Evolutionary conservation across 53 echinoderm and acorn worm genomes (phyloP).

Genomic region (Echinometra lucunter): DNA sequence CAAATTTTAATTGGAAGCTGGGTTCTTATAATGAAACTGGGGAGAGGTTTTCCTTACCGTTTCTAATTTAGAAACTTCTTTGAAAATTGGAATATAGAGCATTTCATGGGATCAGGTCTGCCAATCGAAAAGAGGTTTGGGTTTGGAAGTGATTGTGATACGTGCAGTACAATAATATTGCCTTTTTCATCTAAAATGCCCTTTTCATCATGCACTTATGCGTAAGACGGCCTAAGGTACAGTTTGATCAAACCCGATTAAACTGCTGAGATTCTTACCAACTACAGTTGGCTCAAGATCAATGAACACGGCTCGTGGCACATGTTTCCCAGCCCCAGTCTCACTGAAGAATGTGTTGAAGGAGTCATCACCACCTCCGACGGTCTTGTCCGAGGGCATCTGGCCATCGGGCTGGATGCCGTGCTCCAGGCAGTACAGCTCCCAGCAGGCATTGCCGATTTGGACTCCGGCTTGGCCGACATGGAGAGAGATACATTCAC

Average conservation of each 20-base stretch:
- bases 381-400: conserved; percentile 94
- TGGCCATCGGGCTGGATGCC: conserved; percentile 95
- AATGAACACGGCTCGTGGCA: conserved; percentile 60
- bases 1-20: too few species aligned
- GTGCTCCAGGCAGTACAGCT: conserved; percentile 89
- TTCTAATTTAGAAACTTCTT: too few species aligned
- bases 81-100: too few species aligned
- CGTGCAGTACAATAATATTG: too few species aligned
- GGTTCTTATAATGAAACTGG: too few species aligned
- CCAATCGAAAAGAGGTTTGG: too few species aligned
- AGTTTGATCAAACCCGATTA: neutral
- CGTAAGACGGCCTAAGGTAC: neutral
- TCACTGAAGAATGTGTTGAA: conserved; percentile 80
- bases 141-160: too few species aligned
- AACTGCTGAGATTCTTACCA: conserved; percentile 1
- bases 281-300: conserved; percentile 70
- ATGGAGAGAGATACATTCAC: conserved; percentile 80
- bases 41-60: too few species aligned
- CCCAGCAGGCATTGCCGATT: conserved; percentile 95
- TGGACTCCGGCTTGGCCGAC: conserved; percentile 94
- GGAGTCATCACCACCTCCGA: conserved; percentile 91
- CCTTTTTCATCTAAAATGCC: too few species aligned
- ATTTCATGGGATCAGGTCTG: too few species aligned
- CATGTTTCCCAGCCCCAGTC: conserved; percentile 64
- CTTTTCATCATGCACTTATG: too few species aligned